These are phyloP conservation scores for Brachionichthys hirsutus DNA, from an alignment of 2,113 vertebrate genomes.

Conservation along the genomic window DNA sequence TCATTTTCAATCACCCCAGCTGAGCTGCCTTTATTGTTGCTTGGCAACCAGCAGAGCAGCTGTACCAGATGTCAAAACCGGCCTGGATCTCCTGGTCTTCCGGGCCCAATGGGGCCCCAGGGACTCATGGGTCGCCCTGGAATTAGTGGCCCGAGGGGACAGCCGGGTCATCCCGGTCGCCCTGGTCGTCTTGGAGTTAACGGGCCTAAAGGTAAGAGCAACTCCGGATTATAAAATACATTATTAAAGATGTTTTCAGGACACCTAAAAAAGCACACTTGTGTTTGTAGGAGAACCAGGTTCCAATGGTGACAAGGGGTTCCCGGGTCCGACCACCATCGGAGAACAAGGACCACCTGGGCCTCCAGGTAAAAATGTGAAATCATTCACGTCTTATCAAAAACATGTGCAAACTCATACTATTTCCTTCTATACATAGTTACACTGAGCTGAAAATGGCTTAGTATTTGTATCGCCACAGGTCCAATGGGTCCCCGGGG, in stretches of 20 bases:
- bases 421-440: background rate
- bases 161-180: slow-evolving; percentile 81
- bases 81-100: slow-evolving; percentile 81
- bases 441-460: background rate
- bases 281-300: slow-evolving; percentile 84
- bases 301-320: slow-evolving; percentile 86
- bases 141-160: slow-evolving; percentile 82
- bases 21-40: slow-evolving; percentile 85
- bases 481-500: slow-evolving; percentile 88
- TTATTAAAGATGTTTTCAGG: background rate
- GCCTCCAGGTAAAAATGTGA: slow-evolving; percentile 80
- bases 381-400: background rate
- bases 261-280: background rate
- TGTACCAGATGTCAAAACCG: slow-evolving; percentile 85
- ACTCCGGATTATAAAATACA: background rate
- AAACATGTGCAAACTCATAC: background rate
- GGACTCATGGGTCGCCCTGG: slow-evolving; percentile 88
- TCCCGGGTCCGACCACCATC: slow-evolving; percentile 79
- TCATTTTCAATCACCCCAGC: slow-evolving; percentile 68
- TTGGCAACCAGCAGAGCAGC: slow-evolving; percentile 82
- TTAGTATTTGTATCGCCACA: slow-evolving; percentile 54
- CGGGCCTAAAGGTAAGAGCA: slow-evolving; percentile 86
- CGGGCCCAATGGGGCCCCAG: slow-evolving; percentile 83
- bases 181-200: slow-evolving; percentile 84
- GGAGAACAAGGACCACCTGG: slow-evolving; percentile 88